Base-by-base conservation (phyloP, 1,140 invertebrate genomes). In the Oedothorax gibbosus region DNA sequence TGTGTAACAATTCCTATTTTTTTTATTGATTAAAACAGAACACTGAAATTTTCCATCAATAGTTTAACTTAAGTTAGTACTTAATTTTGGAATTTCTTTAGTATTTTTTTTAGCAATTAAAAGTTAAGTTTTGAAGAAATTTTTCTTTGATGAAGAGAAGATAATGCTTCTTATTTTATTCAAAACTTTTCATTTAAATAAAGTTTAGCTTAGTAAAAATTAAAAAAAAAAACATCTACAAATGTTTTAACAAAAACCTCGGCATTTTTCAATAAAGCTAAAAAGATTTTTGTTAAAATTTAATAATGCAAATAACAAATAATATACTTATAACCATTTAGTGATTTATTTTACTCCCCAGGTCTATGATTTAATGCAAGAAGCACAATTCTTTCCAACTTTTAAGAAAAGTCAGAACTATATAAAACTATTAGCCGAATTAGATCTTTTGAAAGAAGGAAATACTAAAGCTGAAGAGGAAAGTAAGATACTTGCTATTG, bases 401-500 rank as follows among this genome's bases (percentile, higher is more conserved):
- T 96, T 96, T 88, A 93, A 93, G 82, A 92, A 92, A 87, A 93
- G 93, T 81, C 90, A 92, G 73, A 91, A 92, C 0, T 96, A 96
- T 88, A 90, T 95, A 0, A 94, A 94, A 88, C 91, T 96, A 21
- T 90, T 96, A 6, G 92, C 94, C 56, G 95, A 96, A 87, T 89
- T 96, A 18, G 95, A 95, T 89, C 90, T 96, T 54, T 76, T 95
- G 0, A 93, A 93, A 85, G 93, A 90, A 73, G 87, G 87, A 71
- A 87, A 87, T 11, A 76, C 83, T 56, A 88, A 87, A 68, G 75
- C 87, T 11, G 91, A 92, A 64, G 90, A 93, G 68, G 93, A 94
- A 4, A 71, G 84, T 85, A 72, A 79, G 76, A 18, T 53, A 50
- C 10, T 49, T n/a, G n/a, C n/a, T 60, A 60, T 14, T 60, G n/a